Base-by-base conservation (phyloP, 2,888 invertebrate genomes). In the Bellardia bayeri region DNA sequence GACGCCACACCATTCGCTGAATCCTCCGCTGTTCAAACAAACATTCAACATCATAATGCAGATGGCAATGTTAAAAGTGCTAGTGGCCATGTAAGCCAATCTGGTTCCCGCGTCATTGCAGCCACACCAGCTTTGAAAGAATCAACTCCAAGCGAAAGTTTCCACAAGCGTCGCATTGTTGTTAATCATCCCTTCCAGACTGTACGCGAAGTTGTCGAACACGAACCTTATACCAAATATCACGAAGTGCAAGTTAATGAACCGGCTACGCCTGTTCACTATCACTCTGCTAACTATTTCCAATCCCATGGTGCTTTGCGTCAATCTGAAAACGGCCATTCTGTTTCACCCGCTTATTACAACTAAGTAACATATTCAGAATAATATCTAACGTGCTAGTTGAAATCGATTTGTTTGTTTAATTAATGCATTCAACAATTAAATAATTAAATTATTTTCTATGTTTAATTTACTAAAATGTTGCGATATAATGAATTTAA, bases 171-270 rank as follows among this genome's bases (percentile, higher is more conserved):
- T 51, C 94, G 95, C 86, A 95, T 95, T 87, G 95, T 95, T n/a
- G 94, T 95, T 61, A 95, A 94, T 89, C 94, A 95, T 84, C 95
- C 95, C 16, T 95, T 95, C 88, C 95, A 95, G 91, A 95, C 95
- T 2, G 93, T 95, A 23, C 95, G 95, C 90, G 95, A 95, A 90
- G 94, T 95, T 40, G 94, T 95, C 87, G 94, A 95, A 64, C 94
- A 95, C 66, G 95, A 95, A 90, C 95, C 95, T 49, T 94, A 94
- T 61, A 95, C 95, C 58, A 95, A 95, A 90, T 93, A 95, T 88
- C 95, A 95, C 89, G 94, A 95, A 86, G 94, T 95, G 13, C 94
- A 95, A 71, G 94, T 95, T n/a, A 94, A 95, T 80, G 94, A 95
- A 72, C 95, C 95, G 9, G 94, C 95, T 6, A 90, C 90, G 0